Percentiles rank a stretch among this genome's conserved stretches.
Evolutionary conservation across 2,888 invertebrate species (phyloP).

Genomic region (Lampropteryx suffumata): DNA sequence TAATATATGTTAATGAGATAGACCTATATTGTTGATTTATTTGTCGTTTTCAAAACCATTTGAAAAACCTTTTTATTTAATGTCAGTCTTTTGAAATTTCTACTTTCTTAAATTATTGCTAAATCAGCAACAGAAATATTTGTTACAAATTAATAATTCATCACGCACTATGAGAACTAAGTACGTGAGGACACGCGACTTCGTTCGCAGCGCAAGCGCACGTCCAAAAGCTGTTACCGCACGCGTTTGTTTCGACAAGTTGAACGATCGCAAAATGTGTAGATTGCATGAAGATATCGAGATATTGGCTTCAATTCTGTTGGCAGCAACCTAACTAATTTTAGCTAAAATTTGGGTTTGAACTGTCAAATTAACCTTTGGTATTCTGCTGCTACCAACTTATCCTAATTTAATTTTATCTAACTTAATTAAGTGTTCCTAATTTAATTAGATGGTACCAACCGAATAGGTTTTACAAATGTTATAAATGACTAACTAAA

Average conservation of each 20-base stretch:
- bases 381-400: no score
- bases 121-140: constrained; percentile 36
- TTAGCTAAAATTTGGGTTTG: no score
- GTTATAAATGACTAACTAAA: no score
- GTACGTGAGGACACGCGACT: constrained; percentile 47
- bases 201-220: constrained; percentile 45
- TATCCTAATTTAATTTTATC: no score
- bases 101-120: constrained; percentile 1
- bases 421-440: no score
- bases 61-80: no score
- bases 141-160: constrained; percentile 47
- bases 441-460: no score
- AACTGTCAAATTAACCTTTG: no score
- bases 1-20: no score
- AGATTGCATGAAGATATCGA: constrained; percentile 24
- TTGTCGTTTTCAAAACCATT: no score
- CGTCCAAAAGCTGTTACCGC: constrained; percentile 30
- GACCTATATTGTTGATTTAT: no score
- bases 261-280: constrained; percentile 37
- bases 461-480: no score
- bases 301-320: constrained; percentile 19
- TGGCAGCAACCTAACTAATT: not conserved
- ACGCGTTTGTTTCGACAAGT: constrained; percentile 35
- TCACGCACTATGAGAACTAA: constrained; percentile 53
- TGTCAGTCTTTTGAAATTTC: not conserved